Conservation (phyloP, 2,888 invertebrate species). For the Caradrina kadenii region DNA sequence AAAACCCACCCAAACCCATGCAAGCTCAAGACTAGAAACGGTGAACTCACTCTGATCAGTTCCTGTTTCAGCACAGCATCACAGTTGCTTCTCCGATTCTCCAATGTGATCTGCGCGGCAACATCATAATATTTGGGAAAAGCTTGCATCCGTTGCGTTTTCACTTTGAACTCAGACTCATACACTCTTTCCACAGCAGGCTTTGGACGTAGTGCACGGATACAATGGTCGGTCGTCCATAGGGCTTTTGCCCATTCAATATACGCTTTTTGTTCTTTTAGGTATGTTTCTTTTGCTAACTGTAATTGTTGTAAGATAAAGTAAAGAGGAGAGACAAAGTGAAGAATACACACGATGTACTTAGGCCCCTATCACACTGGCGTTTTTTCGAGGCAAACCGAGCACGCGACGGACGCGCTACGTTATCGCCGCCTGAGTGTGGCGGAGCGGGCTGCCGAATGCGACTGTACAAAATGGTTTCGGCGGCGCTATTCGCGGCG, state of each 20-base stretch:
- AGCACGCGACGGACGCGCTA: too few species aligned
- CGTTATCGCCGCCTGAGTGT: too few species aligned
- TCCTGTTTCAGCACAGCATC: conserved; percentile 70
- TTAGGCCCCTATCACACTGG: too few species aligned
- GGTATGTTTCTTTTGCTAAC: conserved; percentile 75
- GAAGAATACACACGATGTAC: too few species aligned
- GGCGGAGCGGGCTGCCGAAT: too few species aligned
- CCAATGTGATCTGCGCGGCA: conserved; percentile 81
- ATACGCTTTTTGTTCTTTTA: conserved; percentile 80
- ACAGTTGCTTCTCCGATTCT: conserved; percentile 60
- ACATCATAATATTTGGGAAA: conserved; percentile 75
- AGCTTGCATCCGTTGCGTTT: conserved; percentile 67
- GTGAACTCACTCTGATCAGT: conserved; percentile 76
- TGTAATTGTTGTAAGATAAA: conserved; percentile 60
- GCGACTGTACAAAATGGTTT: too few species aligned
- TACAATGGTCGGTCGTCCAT: conserved; percentile 77
- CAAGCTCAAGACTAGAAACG: background rate
- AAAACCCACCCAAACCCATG: too few species aligned
- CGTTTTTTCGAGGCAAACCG: too few species aligned
- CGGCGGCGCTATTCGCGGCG: too few species aligned
- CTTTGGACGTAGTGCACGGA: conserved; percentile 79
- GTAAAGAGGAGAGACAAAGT: background rate
- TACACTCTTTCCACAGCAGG: conserved; percentile 78
- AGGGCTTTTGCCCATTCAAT: conserved; percentile 80
- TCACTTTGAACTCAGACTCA: conserved; percentile 78